Evolutionary conservation across 2,113 vertebrate species (phyloP).

Genomic region (Brienomyrus longianalis): DNA sequence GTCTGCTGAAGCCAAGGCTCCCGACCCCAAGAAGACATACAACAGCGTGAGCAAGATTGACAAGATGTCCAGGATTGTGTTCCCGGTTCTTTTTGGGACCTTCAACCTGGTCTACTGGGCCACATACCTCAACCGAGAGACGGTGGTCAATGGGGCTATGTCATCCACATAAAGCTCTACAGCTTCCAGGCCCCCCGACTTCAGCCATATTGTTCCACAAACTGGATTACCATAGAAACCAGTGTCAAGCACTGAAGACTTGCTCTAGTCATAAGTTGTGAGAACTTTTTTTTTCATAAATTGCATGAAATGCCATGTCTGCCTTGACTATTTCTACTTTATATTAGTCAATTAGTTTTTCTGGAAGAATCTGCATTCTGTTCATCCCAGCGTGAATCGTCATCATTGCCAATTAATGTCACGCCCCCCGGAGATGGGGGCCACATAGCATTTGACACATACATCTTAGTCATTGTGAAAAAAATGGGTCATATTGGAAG

Average conservation of each 20-base stretch:
- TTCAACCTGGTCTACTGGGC: conserved; percentile 99
- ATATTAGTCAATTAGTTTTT: conserved; percentile 65
- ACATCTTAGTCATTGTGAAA: conserved; percentile 39
- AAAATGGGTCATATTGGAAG: conserved; percentile 29
- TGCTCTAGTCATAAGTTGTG: conserved; percentile 54
- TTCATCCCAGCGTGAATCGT: conserved; percentile 24
- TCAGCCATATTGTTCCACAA: conserved; percentile 56
- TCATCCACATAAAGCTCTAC: conserved; percentile 64
- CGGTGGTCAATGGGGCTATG: conserved; percentile 78
- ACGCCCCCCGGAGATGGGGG: background rate
- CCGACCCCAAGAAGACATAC: conserved; percentile 94
- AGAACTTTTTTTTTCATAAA: conserved; percentile 52
- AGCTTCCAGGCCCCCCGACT: conserved; percentile 42
- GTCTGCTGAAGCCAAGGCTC: conserved; percentile 68
- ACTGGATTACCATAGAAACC: conserved; percentile 50
- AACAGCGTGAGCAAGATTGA: conserved; percentile 99
- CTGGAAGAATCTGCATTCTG: conserved; percentile 42
- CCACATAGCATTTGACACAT: conserved; percentile 56
- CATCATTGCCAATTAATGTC: conserved; percentile 18
- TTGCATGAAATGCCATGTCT: conserved; percentile 80
- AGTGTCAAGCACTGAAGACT: conserved; percentile 57
- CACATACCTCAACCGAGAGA: conserved; percentile 94
- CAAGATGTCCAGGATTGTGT: conserved; percentile 96
- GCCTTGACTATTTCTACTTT: conserved; percentile 76
- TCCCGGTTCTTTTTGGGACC: conserved; percentile 89